Base-by-base conservation (phyloP, 2,797 vertebrate species). In the Ibycter americanus region DNA sequence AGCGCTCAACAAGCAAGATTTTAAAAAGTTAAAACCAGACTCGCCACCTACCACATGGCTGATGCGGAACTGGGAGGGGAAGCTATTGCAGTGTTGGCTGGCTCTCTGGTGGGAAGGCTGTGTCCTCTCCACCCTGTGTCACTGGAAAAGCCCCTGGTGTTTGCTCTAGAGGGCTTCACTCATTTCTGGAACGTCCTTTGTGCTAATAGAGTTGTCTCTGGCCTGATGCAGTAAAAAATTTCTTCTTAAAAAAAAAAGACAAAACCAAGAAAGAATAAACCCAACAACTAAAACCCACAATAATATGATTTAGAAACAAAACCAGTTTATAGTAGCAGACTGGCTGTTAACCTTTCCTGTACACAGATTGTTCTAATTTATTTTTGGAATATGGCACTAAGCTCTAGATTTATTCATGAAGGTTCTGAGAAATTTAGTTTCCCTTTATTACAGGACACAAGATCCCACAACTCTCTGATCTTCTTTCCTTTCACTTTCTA, bases 291-390 rank as follows among this genome's bases (percentile, higher is more conserved):
- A 82, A 88, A 1, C 55, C 80, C 74, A 91, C 42, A 96, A 94
- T 73, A 92, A 72, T 29, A 83, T 70, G 83, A 83, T 83, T 87
- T 89, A 76, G 78, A 92, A 94, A 80, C 15, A 84, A 92, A 95
- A 82, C 54, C 38, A 70, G 11, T 80, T 92, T 85, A 26, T 84
- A 63, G n/a, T 15, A 73, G 29, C 73, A 83, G 54, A 51, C 74
- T 90, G 77, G 27, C 81, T 87, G 29, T 88, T 86, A 81, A 88
- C 36, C 34, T 92, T 88, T 82, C 73, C 47, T 77, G 15, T 67
- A 46, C 6, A 4, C 44, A 55, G 40, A 65, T 18, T 67, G 56
- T 85, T 87, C 68, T 62, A 11, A 61, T 80, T 77, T 80, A 61
- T 90, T 97, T 95, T 89, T 83, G 32, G 87, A 83, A 87, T 61